Percentiles rank a stretch among this genome's conserved stretches.
These are phyloP conservation scores for Momotus momota DNA, from an alignment of 2,797 vertebrate genomes.

Conservation along the genomic window DNA sequence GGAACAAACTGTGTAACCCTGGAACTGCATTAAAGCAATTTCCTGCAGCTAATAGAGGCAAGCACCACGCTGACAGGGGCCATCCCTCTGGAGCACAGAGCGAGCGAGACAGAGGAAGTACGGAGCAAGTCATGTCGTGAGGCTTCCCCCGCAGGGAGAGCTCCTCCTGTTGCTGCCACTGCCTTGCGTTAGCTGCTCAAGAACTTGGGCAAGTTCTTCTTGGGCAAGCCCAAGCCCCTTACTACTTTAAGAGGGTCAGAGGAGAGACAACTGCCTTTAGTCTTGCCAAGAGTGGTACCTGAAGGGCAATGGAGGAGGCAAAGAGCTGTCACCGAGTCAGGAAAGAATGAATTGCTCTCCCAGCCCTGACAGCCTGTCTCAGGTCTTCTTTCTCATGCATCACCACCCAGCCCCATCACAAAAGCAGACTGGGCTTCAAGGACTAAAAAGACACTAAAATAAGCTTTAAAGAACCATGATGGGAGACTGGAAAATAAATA, in stretches of 20 bases:
- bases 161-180: not conserved
- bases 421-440: slow-evolving; percentile 1
- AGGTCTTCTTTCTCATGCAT: not conserved
- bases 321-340: not conserved
- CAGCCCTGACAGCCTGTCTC: not conserved
- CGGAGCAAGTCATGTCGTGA: not conserved
- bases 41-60: not conserved
- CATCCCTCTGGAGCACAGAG: not conserved
- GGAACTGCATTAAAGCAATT: not conserved
- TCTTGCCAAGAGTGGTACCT: not conserved
- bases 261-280: not conserved
- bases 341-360: slow-evolving; percentile 18
- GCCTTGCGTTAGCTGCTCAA: not conserved
- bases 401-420: not conserved
- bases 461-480: not conserved
- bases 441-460: not conserved
- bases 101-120: not conserved
- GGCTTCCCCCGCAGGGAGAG: not conserved
- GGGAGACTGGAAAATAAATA: not conserved
- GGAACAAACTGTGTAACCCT: not conserved
- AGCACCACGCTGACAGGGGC: not conserved
- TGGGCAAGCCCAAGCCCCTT: not conserved
- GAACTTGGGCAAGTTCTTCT: not conserved
- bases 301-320: slow-evolving; percentile 5
- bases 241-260: not conserved